phyloP scores from a whole-genome alignment of 1,140 invertebrate genomes.

The Subanguina moxae region DNA sequence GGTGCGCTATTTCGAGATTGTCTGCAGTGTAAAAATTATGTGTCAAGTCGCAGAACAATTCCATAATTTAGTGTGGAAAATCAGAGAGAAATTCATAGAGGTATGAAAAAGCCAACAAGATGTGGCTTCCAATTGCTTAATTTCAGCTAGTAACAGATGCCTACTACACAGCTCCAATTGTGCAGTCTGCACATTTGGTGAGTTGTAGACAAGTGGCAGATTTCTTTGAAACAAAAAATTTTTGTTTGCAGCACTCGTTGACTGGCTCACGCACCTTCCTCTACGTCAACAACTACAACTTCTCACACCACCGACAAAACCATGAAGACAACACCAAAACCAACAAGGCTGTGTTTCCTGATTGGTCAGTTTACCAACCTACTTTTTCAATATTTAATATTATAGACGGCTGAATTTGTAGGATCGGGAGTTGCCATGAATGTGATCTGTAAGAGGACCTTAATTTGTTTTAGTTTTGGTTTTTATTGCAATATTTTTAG shows the following conservation, averaged over 20 bases:
- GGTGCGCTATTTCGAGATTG: no score
- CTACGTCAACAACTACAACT: slow-evolving; percentile 58
- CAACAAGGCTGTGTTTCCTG: slow-evolving; percentile 36
- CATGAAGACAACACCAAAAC: slow-evolving; percentile 3
- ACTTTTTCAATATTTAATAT: slow-evolving; percentile 5
- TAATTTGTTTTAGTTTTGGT: no score
- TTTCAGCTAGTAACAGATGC: slow-evolving; percentile 48
- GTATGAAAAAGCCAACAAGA: background rate
- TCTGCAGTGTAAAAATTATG: no score
- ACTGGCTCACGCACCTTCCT: slow-evolving; percentile 55
- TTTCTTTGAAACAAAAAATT: no score
- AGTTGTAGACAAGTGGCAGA: no score
- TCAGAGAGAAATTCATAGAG: slow-evolving; percentile 55
- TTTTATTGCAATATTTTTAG: no score
- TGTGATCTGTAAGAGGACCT: slow-evolving; percentile 42
- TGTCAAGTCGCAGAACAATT: no score
- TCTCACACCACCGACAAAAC: slow-evolving; percentile 41
- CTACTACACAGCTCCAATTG: slow-evolving; percentile 54
- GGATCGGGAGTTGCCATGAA: slow-evolving; percentile 49
- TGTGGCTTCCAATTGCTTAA: background rate
- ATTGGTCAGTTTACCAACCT: slow-evolving; percentile 49
- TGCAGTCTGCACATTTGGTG: slow-evolving; percentile 50
- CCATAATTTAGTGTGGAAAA: slow-evolving; percentile 39
- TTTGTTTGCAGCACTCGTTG: slow-evolving; percentile 32
- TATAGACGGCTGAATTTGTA: background rate